Conservation (phyloP, 2,888 invertebrate genomes). For the Yponomeuta evonymella region DNA sequence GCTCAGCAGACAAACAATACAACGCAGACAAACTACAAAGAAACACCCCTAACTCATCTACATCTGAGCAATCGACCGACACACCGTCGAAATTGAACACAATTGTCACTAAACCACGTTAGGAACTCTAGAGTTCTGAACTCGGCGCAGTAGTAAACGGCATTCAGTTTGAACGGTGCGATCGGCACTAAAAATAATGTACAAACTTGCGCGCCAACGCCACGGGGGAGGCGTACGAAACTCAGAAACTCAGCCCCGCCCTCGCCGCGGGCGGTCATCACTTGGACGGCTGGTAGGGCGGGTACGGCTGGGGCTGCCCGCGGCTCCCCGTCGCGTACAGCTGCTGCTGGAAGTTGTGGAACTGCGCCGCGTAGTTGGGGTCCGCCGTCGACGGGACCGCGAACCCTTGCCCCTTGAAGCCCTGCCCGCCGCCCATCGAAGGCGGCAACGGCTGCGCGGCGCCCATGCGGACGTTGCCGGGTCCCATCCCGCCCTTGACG, state of each 20-base stretch:
- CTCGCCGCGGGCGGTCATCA: conserved; percentile 39
- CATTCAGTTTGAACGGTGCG: too few relatives aligned
- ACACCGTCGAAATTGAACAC: too few relatives aligned
- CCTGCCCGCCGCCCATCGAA: conserved; percentile 82
- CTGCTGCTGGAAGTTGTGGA: conserved; percentile 96
- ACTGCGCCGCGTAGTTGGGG: conserved; percentile 95
- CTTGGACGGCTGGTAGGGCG: conserved; percentile 69
- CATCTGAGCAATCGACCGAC: too few relatives aligned
- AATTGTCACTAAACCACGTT: too few relatives aligned
- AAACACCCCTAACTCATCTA: too few relatives aligned
- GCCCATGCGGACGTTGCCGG: conserved; percentile 51
- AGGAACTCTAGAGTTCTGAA: not conserved
- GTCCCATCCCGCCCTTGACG: conserved; percentile 55
- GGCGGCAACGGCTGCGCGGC: conserved; percentile 85
- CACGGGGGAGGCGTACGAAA: not conserved
- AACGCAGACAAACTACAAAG: too few relatives aligned
- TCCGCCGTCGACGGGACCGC: conserved; percentile 91
- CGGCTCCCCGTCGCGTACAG: conserved; percentile 86
- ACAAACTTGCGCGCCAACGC: not conserved
- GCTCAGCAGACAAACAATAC: not conserved
- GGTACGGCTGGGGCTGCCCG: conserved; percentile 59
- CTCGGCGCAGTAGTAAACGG: not conserved
- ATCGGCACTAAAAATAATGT: not conserved
- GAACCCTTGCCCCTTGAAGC: conserved; percentile 87
- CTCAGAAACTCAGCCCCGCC: conserved; percentile 15